Evolutionary conservation across 2,797 vertebrate genomes (phyloP).

Genomic region (Pampus argenteus): DNA sequence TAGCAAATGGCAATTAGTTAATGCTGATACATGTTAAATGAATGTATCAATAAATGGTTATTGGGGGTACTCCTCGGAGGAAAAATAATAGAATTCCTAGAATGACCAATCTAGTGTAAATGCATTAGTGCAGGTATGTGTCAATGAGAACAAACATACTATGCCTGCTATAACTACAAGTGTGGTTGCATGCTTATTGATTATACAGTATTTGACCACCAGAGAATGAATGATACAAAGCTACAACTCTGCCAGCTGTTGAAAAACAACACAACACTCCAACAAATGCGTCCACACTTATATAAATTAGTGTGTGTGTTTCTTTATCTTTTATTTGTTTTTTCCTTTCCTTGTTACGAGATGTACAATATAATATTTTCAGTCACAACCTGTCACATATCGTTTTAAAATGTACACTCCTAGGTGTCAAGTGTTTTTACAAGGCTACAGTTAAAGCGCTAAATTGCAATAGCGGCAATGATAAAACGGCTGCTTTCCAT

Average conservation of each 20-base stretch:
- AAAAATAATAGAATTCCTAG: slow-evolving; percentile 48
- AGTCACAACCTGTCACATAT: slow-evolving; percentile 35
- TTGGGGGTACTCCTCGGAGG: slow-evolving; percentile 50
- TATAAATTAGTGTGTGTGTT: slow-evolving; percentile 22
- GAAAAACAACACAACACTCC: no score
- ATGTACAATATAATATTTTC: slow-evolving; percentile 42
- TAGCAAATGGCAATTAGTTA: slow-evolving; percentile 69
- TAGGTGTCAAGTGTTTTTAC: slow-evolving; percentile 61
- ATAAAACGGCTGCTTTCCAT: slow-evolving; percentile 68
- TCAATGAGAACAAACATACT: slow-evolving; percentile 1
- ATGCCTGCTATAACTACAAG: not conserved
- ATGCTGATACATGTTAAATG: slow-evolving; percentile 76
- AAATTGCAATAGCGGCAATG: slow-evolving; percentile 63
- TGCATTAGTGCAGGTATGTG: slow-evolving; percentile 8
- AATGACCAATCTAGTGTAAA: slow-evolving; percentile 17
- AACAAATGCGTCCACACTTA: slow-evolving; percentile 10
- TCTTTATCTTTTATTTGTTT: slow-evolving; percentile 34
- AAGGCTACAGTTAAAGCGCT: slow-evolving; percentile 67
- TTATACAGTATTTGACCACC: not conserved
- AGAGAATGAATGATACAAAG: not conserved
- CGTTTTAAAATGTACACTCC: slow-evolving; percentile 46
- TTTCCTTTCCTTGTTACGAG: slow-evolving; percentile 34
- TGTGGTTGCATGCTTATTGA: not conserved
- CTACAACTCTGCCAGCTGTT: not conserved
- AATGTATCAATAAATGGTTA: slow-evolving; percentile 74